Base-by-base conservation (phyloP, 2,113 vertebrate genomes). In the Osmerus mordax region DNA sequence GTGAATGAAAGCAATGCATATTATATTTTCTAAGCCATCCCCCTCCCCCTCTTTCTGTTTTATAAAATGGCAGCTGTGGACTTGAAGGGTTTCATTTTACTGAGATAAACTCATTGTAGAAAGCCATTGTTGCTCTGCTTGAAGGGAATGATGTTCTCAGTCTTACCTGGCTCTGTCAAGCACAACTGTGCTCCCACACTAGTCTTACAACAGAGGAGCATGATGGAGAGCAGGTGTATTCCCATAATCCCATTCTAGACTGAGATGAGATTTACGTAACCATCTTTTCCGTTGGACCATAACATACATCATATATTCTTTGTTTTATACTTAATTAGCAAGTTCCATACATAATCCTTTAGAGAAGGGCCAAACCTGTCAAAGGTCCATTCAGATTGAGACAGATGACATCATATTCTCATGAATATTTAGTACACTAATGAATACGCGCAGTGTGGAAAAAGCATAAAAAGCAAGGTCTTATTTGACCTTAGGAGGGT, bases 1-100 rank as follows among this genome's bases (percentile, higher is more conserved):
- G 82, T 74, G 87, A 86, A 87, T 85, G 83, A 84, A 88, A 82
- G 88, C 81, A 72, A 81, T 81, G 81, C 85, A 83, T 87, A 86
- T 88, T 83, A 84, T 74, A 86, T 84, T 89, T 86, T 85, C 84
- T 82, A 87, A 83, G 87, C 79, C 81, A 23, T 25, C 16, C 53
- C n/a, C 62, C 54, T 5, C 29, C 25, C n/a, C 53, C n/a, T 65
- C 41, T 47, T 9, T 41, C 36, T 41, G 36, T 77, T 79, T 79
- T 47, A 70, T 25, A 66, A 47, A 66, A 9, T 61, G 81, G 76
- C 85, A 87, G 88, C 87, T 86, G 89, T 69, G 76, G 65, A 82
- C 58, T 51, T 52, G 9, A 60, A 19, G n/a, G 61, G 67, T 77
- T 82, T 86, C 80, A 86, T 88, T 88, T 84, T 86, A 80, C 72